These are phyloP conservation scores for Coregonus suidteri DNA, from an alignment of 2,797 vertebrate species.

Conservation along the genomic window DNA sequence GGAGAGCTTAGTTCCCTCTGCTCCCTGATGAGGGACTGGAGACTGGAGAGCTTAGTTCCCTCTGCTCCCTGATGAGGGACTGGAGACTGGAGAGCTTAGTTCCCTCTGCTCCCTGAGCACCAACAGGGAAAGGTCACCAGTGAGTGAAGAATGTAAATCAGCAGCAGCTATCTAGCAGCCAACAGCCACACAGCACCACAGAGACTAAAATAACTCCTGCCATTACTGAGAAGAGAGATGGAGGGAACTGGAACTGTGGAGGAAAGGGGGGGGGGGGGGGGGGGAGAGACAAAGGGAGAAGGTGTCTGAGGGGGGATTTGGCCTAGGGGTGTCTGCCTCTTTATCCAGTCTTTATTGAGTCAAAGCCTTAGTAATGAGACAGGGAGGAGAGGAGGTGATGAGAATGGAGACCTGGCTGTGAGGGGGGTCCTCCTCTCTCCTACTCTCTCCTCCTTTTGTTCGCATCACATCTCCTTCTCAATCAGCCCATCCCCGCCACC, in stretches of 20 bases:
- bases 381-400: constrained; percentile 57
- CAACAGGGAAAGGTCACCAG: constrained; percentile 67
- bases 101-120: constrained; percentile 71
- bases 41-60: too few relatives aligned
- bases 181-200: constrained; percentile 57
- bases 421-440: constrained; percentile 21
- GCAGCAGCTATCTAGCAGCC: constrained; percentile 47
- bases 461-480: constrained; percentile 68
- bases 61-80: constrained; percentile 68
- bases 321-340: constrained; percentile 62
- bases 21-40: too few relatives aligned
- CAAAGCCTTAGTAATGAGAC: constrained; percentile 74
- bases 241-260: constrained; percentile 11
- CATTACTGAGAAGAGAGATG: constrained; percentile 46
- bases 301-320: constrained; percentile 8
- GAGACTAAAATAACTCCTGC: constrained; percentile 69
- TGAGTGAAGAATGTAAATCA: constrained; percentile 78
- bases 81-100: constrained; percentile 72
- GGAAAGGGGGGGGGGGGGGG: constrained; percentile 35
- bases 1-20: too few relatives aligned
- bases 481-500: constrained; percentile 60
- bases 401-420: constrained; percentile 52
- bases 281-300: constrained; percentile 4
- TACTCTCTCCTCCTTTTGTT: constrained; percentile 60
- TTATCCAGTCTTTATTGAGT: constrained; percentile 77